Evolutionary conservation across 1,140 invertebrate genomes (phyloP).

Genomic region (Drosophila ercepeae): DNA sequence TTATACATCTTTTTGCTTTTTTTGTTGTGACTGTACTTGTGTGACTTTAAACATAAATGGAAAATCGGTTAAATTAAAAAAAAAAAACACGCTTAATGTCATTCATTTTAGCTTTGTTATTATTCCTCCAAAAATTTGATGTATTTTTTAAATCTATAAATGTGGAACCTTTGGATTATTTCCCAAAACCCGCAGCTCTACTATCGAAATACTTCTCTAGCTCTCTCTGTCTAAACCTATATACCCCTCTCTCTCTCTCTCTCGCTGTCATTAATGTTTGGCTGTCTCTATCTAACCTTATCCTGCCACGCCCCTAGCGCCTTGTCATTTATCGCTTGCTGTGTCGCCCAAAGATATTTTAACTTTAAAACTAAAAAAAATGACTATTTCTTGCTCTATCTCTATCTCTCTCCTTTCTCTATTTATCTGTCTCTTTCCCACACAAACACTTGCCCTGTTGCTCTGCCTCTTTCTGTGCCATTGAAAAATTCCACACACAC

Average conservation of each 20-base stretch:
- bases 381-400: slow-evolving; percentile 30
- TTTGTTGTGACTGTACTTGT: background rate
- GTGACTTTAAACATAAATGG: too few species aligned
- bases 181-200: slow-evolving; percentile 20
- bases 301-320: slow-evolving; percentile 32
- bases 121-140: background rate
- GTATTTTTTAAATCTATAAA: background rate
- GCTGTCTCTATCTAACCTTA: slow-evolving; percentile 24
- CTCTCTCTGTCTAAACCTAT: slow-evolving; percentile 2
- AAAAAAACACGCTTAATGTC: background rate
- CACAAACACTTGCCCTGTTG: slow-evolving; percentile 6
- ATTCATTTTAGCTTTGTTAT: background rate
- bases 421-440: slow-evolving; percentile 20
- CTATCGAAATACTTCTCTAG: slow-evolving; percentile 19
- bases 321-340: slow-evolving; percentile 54
- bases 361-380: slow-evolving; percentile 22
- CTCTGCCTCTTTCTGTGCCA: slow-evolving; percentile 26
- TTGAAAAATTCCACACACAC: slow-evolving; percentile 12
- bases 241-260: slow-evolving; percentile 2
- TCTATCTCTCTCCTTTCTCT: slow-evolving; percentile 29
- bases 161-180: background rate
- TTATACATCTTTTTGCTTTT: background rate
- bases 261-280: background rate
- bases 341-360: slow-evolving; percentile 22
- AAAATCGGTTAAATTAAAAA: background rate